Conservation (phyloP, 2,797 vertebrate genomes). For the Pangasius sanitwongsei region DNA sequence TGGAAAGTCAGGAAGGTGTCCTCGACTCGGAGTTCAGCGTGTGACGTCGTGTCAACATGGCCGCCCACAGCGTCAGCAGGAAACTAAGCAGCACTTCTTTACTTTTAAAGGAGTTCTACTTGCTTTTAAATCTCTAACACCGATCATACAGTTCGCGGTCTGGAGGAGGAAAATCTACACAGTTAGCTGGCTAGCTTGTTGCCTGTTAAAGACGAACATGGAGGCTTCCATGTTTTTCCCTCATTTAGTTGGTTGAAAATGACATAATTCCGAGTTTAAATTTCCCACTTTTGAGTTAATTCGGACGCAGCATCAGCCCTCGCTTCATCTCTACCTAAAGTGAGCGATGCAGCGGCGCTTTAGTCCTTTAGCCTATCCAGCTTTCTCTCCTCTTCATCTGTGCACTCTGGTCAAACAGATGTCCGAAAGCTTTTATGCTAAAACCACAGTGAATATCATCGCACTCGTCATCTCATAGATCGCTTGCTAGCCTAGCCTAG, state of each 20-base stretch:
- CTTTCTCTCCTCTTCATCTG: neutral
- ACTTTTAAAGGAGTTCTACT: neutral
- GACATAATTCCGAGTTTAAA: neutral
- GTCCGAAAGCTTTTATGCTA: neutral
- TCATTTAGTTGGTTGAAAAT: neutral
- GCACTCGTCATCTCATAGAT: neutral
- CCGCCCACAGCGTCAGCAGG: neutral
- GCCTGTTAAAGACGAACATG: neutral
- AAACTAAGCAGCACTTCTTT: neutral
- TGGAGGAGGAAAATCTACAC: neutral
- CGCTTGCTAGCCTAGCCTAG: neutral
- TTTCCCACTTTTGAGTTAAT: neutral
- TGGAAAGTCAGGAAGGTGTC: neutral
- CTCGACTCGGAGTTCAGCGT: neutral
- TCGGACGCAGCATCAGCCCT: neutral
- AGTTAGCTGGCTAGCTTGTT: neutral
- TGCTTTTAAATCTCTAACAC: neutral
- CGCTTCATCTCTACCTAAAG: too few relatives aligned
- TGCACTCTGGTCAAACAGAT: neutral
- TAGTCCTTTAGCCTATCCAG: neutral
- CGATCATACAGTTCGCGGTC: too few relatives aligned
- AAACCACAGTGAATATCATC: neutral
- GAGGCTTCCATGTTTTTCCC: neutral
- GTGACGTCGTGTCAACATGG: neutral
- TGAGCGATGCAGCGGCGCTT: neutral